Conservation (phyloP, 2,888 invertebrate genomes). For the Elgonia sp. region DNA sequence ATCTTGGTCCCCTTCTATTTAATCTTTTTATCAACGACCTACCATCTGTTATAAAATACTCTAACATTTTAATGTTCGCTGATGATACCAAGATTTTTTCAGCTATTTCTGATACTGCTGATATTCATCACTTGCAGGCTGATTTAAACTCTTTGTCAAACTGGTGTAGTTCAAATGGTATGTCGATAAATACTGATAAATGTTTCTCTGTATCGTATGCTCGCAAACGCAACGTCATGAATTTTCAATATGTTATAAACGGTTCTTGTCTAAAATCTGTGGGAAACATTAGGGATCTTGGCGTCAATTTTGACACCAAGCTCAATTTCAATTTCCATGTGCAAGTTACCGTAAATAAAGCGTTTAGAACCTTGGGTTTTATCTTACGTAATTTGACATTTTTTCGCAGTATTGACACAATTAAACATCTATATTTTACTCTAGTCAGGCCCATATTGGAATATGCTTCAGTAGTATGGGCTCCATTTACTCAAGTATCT, state of each 20-base stretch:
- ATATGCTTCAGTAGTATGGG: constrained; percentile 41
- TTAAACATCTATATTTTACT: constrained; percentile 10
- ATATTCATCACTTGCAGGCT: too few species aligned
- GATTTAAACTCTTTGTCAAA: neutral
- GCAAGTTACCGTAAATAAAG: neutral
- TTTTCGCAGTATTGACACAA: neutral
- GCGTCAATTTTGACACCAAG: neutral
- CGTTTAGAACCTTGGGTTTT: constrained; percentile 23
- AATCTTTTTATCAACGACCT: too few species aligned
- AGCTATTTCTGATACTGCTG: too few species aligned
- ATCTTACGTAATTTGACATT: constrained; percentile 5
- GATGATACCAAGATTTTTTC: too few species aligned
- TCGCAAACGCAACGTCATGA: neutral
- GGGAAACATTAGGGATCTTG: neutral
- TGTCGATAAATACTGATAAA: too few species aligned
- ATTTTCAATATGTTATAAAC: neutral
- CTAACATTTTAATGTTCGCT: too few species aligned
- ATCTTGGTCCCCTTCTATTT: too few species aligned
- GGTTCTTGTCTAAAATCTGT: neutral
- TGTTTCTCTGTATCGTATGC: too few species aligned
- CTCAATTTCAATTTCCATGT: constrained; percentile 37
- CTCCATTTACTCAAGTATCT: constrained; percentile 12
- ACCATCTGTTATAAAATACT: too few species aligned
- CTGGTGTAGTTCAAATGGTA: neutral
- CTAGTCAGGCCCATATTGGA: constrained; percentile 38